Percentiles rank a stretch among this genome's conserved stretches.
Evolutionary conservation across 2,113 vertebrate genomes (phyloP).

Genomic region (Regulus satrapa): DNA sequence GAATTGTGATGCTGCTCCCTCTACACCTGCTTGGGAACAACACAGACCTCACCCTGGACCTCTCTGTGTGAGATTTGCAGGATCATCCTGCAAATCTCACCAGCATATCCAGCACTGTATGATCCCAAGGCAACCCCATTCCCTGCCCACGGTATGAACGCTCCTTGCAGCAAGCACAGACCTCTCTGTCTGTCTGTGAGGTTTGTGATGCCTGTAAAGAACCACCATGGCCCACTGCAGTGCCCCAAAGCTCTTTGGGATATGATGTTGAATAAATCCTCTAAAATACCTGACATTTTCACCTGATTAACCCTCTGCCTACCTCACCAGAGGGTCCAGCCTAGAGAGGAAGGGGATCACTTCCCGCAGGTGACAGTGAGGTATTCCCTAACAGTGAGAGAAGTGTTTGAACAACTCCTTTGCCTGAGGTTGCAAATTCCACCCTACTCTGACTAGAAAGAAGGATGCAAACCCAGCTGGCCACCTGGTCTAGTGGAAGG

Average conservation of each 20-base stretch:
- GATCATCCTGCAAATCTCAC: background rate
- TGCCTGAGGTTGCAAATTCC: background rate
- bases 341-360: background rate
- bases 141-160: rapidly evolving
- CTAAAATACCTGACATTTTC: background rate
- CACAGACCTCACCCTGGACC: background rate
- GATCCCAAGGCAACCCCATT: background rate
- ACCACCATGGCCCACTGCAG: background rate
- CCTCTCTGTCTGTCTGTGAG: background rate
- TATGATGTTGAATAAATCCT: background rate
- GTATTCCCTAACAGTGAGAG: background rate
- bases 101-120: background rate
- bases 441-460: background rate
- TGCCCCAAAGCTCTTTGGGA: background rate
- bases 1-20: background rate
- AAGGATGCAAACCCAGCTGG: background rate
- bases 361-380: background rate
- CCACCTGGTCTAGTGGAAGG: background rate
- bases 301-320: background rate
- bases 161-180: background rate
- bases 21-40: background rate
- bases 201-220: background rate
- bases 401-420: rapidly evolving
- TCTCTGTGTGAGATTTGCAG: background rate
- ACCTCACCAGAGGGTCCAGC: background rate